phyloP scores from a whole-genome alignment of 2,888 invertebrate genomes.

The Apamea crenata region DNA sequence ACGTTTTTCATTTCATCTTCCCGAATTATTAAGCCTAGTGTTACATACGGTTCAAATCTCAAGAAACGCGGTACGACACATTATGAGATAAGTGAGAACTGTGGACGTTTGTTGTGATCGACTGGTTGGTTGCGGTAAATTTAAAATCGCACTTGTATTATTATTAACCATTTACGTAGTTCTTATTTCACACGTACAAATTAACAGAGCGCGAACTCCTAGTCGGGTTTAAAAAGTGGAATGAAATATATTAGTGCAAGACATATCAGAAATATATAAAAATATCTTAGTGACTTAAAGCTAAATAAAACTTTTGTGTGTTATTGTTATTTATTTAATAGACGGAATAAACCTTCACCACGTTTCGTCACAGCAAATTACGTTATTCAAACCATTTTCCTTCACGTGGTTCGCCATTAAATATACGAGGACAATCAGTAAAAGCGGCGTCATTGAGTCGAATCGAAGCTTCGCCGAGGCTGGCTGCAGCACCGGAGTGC shows the following conservation, averaged over 20 bases:
- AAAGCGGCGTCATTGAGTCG: slow-evolving; percentile 88
- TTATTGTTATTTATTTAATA: slow-evolving; percentile 56
- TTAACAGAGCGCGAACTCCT: slow-evolving; percentile 10
- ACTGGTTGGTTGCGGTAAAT: slow-evolving; percentile 70
- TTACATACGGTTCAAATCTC: slow-evolving; percentile 68
- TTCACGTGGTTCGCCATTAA: slow-evolving; percentile 82
- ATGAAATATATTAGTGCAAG: slow-evolving; percentile 56
- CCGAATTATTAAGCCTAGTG: slow-evolving; percentile 70
- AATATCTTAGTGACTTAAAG: slow-evolving; percentile 47
- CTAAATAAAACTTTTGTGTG: slow-evolving; percentile 44
- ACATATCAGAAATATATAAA: slow-evolving; percentile 44
- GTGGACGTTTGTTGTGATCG: slow-evolving; percentile 76
- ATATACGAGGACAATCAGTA: slow-evolving; percentile 81
- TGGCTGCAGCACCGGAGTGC: slow-evolving; percentile 82
- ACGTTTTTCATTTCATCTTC: slow-evolving; percentile 64
- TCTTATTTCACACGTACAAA: slow-evolving; percentile 15
- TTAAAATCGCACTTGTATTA: slow-evolving; percentile 60
- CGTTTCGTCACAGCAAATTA: slow-evolving; percentile 89
- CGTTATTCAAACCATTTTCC: slow-evolving; percentile 87
- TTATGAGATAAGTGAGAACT: slow-evolving; percentile 71
- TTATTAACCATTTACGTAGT: slow-evolving; percentile 35
- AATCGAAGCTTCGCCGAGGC: slow-evolving; percentile 85
- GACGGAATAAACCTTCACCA: slow-evolving; percentile 81
- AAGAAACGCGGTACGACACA: slow-evolving; percentile 68
- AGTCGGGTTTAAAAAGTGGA: slow-evolving; percentile 52